Base-by-base conservation (phyloP, 1,140 invertebrate species). In the Mylabris phalerata region DNA sequence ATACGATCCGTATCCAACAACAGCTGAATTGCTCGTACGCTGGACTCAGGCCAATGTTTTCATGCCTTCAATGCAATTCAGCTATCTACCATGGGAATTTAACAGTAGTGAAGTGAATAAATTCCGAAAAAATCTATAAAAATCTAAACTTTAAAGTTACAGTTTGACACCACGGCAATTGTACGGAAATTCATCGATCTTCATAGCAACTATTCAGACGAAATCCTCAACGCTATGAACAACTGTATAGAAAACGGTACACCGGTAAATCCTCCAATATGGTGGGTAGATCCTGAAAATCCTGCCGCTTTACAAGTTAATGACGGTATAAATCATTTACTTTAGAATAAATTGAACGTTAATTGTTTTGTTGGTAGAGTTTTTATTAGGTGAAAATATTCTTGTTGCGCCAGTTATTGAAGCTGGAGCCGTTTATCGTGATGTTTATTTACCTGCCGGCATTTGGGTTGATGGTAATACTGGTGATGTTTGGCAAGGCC, bases 31-130 rank as follows among this genome's bases (percentile, higher is more conserved):
- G n/a, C 95, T 89, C 65, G 83, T 96, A 46, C 77, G 94, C 63
- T 98, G 93, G 93, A 73, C 93, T 24, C 88, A 95, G 74, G 85
- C 84, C 2, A 93, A 89, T 61, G 80, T 85, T 0, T 94, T 95
- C 66, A 84, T 98, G 81, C 92, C 93, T 0, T 78, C 82, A 1
- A 78, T 97, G 67, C 92, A 98, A 74, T 93, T 92, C 71, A 94
- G 92, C 2, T 87, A 85, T 60, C 80, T 85, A 1, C 93, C 94
- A 0, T 97, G 92, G 93, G 82, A 90, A 49, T 95, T 50, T 58
- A 48, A n/a, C 24, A 57, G 44, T 11, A 49, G 48, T 19, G 44
- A 56, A 25, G 59, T 61, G 46, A 5, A 19, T 40, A 50, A 32
- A 7, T 42, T 42, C 3, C 4, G 4, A 42, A 3, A 42, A 42